Evolutionary conservation across 2,888 invertebrate species (phyloP), one percentile per base, ranked within the genome.

Genomic region (Epirrita christyi): DNA sequence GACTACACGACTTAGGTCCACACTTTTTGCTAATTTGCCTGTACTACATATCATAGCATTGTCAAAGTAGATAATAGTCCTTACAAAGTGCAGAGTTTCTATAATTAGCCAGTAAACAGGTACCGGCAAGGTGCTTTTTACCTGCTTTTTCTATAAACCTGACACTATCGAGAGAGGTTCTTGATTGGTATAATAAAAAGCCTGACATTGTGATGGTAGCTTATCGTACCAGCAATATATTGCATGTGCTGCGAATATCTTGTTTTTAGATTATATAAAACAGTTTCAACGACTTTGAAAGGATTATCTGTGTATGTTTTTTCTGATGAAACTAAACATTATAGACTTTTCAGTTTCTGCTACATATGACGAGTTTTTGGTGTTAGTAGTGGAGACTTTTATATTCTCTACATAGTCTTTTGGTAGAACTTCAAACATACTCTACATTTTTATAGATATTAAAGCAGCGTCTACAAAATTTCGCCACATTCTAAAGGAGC

Each of bases 91-190:
- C 21, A 21, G 2, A 21, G n/a, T 21, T 21, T 3, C 2, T 21
- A 21, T 21, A 4, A 21, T 21, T 2, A 4, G 21, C 4, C 21
- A 21, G 2, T 21, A 21, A 21, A 21, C 21, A 21, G 21, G 21
- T 21, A 21, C 21, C 21, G n/a, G n/a, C n/a, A n/a, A n/a, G n/a
- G n/a, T n/a, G n/a, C n/a, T n/a, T 21, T 21, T 21, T 21, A 21
- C 21, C 21, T 4, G 21, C 44, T 51, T 47, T 57, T 55, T 55
- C 42, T 59, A 55, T 59, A 59, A 46, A 49, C 54, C 59, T 50
- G 59, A 55, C 47, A 48, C 32, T 51, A 55, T 50, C 38, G 40
- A 45, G 38, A 52, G 37, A 53, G 54, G 15, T 47, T 40, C 40
- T 7, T 11, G 59, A 60, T 49, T 52, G 41, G 2, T 3, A 21